Evolutionary conservation across 1,140 invertebrate genomes (phyloP).

Genomic region (Drosophila novamexicana): DNA sequence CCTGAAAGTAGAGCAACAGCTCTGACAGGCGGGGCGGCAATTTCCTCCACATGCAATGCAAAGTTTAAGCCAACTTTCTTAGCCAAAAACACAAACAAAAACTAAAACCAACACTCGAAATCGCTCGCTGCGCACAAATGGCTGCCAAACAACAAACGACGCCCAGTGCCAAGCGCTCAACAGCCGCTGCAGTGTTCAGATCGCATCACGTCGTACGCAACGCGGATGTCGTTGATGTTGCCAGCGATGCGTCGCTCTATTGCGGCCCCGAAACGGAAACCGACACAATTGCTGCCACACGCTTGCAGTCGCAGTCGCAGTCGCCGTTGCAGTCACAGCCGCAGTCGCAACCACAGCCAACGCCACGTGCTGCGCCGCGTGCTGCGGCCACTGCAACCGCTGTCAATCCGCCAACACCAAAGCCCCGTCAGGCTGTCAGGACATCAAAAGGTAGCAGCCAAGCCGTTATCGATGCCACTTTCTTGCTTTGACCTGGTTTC

Average conservation of each 20-base stretch:
- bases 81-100: slow-evolving; percentile 16
- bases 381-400: slow-evolving; percentile 50
- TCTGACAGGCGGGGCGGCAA: background rate
- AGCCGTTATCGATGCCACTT: slow-evolving; percentile 10
- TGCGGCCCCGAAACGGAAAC: slow-evolving; percentile 60
- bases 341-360: slow-evolving; percentile 56
- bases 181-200: slow-evolving; percentile 65
- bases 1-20: slow-evolving; percentile 45
- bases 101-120: background rate
- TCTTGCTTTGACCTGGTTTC: slow-evolving; percentile 69
- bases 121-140: slow-evolving; percentile 27
- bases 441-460: slow-evolving; percentile 68
- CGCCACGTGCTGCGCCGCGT: slow-evolving; percentile 73
- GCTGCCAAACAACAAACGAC: slow-evolving; percentile 50
- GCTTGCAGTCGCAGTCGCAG: background rate
- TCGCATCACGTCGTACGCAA: slow-evolving; percentile 65
- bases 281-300: slow-evolving; percentile 20
- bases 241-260: slow-evolving; percentile 78
- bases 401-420: slow-evolving; percentile 79
- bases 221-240: slow-evolving; percentile 74
- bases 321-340: slow-evolving; percentile 18
- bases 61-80: slow-evolving; percentile 37
- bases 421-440: slow-evolving; percentile 81
- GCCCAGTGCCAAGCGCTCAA: slow-evolving; percentile 67
- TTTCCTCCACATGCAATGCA: slow-evolving; percentile 16